Evolutionary conservation across 2,797 vertebrate species (phyloP), one percentile per base, ranked within the genome.

Genomic region (Agapornis canus): DNA sequence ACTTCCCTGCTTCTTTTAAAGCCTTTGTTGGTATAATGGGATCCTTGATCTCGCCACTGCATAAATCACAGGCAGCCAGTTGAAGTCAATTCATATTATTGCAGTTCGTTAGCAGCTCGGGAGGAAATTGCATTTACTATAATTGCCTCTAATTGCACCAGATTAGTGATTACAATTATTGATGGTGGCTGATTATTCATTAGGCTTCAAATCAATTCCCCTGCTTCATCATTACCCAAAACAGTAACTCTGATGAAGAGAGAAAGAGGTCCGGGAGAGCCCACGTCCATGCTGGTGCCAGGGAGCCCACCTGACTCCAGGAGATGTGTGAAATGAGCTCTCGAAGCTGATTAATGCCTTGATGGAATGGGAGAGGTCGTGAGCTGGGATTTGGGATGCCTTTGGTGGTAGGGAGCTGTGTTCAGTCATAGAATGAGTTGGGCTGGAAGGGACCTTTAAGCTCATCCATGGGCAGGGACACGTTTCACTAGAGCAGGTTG

Each of bases 101-200:
- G 96, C 96, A 97, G 98, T 98, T 98, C 97, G 97, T 98, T 97
- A 98, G 97, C 98, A 97, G 96, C 97, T 97, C 92, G 18, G 97
- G 97, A 98, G 97, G 97, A 98, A 98, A 98, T 98, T 98, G 97
- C 98, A 98, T 98, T 98, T 98, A 98, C 98, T 98, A 98, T 98
- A 98, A 98, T 98, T 98, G 98, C 97, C 94, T 97, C 97, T 98
- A 98, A 98, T 98, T 98, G 98, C 98, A 97, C 96, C 97, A 98
- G 98, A 98, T 98, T 98, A 98, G 98, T 98, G 98, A 98, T 98
- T 98, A 98, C 98, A 97, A 98, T 98, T 98, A 98, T 98, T 98
- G 98, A 98, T 98, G 98, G 98, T 96, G 97, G 97, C 98, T 98
- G 98, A 98, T 98, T 98, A 98, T 98, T 98, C 98, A 97, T 98